Base-by-base conservation (phyloP, 2,888 invertebrate genomes). In the Chrysolina oricalcia region DNA sequence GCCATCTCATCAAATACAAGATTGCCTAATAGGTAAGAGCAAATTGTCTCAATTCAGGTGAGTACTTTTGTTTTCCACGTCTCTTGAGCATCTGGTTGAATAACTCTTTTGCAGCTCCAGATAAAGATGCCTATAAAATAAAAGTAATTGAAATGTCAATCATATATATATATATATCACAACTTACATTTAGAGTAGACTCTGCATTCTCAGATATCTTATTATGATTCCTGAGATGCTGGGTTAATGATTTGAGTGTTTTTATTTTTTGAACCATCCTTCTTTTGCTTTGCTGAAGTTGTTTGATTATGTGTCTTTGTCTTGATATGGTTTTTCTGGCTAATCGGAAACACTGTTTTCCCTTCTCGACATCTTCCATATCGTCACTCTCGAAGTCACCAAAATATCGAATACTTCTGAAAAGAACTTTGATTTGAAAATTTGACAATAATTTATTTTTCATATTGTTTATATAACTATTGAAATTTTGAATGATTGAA, bases 1-100 rank as follows among this genome's bases (percentile, higher is more conserved):
- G 74, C 71, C 63, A 86, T 85, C 77, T 86, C 83, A 75, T 85
- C 84, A 19, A 85, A 76, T 1, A 85, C 74, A 59, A 86, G 70
- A 67, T 79, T 78, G 70, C 81, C 81, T 13, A 81, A 15, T 43
- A 80, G 0, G 78, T 81, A 9, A 81, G 23, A 1, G 81, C 80
- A 73, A 81, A 81, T 21, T 27, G 53, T 67, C 78, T 56, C 21
- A 56, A 15, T 56, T 56, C 56, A 53, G 73, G 68, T 11, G 75
- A 19, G 68, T 75, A 78, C 56, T 78, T 72, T 53, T 56, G 41
- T 35, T 64, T 23, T 5, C 35, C 35, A 40, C 19, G 27, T 17
- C 35, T 50, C 48, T 21, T 56, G 9, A 56, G 56, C 56, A 56
- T 56, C 9, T 21, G 23, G 56, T 23, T 56, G 56, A 56, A 56